phyloP scores from a whole-genome alignment of 2,113 vertebrate genomes.

The Setophaga petechia region DNA sequence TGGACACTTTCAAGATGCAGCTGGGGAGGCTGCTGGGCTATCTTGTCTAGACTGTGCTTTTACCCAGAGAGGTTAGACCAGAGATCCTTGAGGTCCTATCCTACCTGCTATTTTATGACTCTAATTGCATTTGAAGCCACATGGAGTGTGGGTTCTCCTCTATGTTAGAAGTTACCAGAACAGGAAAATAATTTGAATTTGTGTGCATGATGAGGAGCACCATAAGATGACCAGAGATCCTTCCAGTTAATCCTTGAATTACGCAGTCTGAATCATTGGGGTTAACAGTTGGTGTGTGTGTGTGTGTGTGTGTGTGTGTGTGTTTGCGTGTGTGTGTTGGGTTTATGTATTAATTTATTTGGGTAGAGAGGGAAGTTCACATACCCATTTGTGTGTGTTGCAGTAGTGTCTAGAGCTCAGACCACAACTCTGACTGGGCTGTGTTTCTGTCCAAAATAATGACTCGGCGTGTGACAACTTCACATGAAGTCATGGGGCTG shows the following conservation, averaged over 20 bases:
- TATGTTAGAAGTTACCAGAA: neutral
- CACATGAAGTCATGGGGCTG: slow-evolving; percentile 44
- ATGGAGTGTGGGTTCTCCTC: neutral
- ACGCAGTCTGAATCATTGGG: neutral
- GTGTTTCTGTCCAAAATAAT: slow-evolving; percentile 14
- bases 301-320: neutral
- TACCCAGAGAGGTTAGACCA: neutral
- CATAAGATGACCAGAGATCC: neutral
- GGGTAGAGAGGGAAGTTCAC: neutral
- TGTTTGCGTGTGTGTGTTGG: neutral
- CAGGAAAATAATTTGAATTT: neutral
- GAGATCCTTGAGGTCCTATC: neutral
- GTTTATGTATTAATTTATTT: neutral
- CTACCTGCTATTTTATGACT: neutral
- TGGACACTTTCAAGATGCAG: neutral
- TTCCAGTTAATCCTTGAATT: neutral
- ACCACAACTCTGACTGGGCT: neutral
- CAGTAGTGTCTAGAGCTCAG: neutral
- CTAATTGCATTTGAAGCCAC: neutral
- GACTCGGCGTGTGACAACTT: neutral
- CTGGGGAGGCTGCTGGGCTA: neutral
- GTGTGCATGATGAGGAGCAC: neutral
- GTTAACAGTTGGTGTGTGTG: neutral
- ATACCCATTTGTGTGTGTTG: neutral
- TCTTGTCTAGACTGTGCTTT: neutral